Evolutionary conservation across 2,113 vertebrate genomes (phyloP).

Genomic region (Corythornis vintsioides): DNA sequence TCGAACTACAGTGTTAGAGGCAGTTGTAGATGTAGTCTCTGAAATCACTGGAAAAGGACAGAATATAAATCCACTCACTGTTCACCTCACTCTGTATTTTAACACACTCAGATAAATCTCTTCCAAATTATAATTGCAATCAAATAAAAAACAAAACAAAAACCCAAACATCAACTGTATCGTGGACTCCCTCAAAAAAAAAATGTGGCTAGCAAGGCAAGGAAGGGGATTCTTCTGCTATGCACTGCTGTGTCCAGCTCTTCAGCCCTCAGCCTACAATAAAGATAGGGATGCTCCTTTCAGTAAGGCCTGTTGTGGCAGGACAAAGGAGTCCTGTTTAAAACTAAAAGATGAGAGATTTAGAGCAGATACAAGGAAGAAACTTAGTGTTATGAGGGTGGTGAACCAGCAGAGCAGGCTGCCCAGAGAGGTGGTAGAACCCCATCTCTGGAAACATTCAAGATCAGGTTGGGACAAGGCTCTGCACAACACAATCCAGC

Average conservation of each 20-base stretch:
- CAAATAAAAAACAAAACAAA: background rate
- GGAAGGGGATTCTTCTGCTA: background rate
- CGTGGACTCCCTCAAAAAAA: background rate
- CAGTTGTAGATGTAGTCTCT: fast-evolving
- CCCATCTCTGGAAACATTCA: background rate
- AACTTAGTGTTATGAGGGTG: background rate
- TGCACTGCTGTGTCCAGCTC: background rate
- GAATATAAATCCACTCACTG: background rate
- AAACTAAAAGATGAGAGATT: background rate
- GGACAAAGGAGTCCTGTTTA: background rate
- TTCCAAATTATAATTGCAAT: background rate
- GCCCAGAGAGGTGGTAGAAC: background rate
- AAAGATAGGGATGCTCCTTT: background rate
- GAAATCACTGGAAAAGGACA: fast-evolving
- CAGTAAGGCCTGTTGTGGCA: background rate
- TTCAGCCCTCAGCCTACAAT: background rate
- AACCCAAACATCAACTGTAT: too few species aligned
- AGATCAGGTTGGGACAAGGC: background rate
- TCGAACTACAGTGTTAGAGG: too few species aligned
- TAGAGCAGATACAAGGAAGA: background rate
- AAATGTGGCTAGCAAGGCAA: background rate
- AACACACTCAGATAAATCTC: background rate
- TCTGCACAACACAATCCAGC: background rate
- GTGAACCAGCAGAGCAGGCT: background rate
- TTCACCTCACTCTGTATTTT: fast-evolving